phyloP scores from a whole-genome alignment of 2,797 vertebrate species.

The Eutrigla gurnardus region DNA sequence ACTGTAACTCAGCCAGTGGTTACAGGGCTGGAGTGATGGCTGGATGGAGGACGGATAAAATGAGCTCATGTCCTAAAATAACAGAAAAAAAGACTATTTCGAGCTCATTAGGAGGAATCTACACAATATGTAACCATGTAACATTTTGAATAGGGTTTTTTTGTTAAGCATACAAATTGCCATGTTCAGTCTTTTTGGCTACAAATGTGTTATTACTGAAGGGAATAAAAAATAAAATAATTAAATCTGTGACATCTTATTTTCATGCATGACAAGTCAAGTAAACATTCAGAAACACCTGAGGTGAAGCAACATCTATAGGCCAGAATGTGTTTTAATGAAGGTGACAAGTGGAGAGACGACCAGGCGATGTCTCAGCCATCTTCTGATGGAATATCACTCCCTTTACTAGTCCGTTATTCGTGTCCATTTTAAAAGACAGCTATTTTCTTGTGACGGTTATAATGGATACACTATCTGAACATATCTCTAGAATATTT shows the following conservation, averaged over 20 bases:
- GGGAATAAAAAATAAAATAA: not conserved
- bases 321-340: constrained; percentile 6
- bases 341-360: constrained; percentile 14
- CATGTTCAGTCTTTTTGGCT: not conserved
- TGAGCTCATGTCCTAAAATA: constrained; percentile 7
- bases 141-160: not conserved
- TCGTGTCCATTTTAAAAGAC: not conserved
- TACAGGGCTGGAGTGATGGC: constrained; percentile 17
- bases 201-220: not conserved
- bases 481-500: too few species aligned
- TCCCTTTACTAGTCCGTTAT: not conserved
- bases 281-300: not conserved
- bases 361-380: not conserved
- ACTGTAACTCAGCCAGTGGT: constrained; percentile 52
- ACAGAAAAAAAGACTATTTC: not conserved
- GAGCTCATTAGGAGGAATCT: not conserved
- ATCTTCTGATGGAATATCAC: constrained; percentile 4
- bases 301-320: constrained; percentile 7
- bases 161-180: not conserved
- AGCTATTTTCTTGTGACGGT: not conserved
- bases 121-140: not conserved
- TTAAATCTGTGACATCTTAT: constrained; percentile 4
- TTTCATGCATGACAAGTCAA: not conserved
- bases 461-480: not conserved
- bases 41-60: constrained; percentile 22